These are phyloP conservation scores for Phragmatobia fuliginosa DNA, from an alignment of 2,888 invertebrate genomes.

Conservation along the genomic window DNA sequence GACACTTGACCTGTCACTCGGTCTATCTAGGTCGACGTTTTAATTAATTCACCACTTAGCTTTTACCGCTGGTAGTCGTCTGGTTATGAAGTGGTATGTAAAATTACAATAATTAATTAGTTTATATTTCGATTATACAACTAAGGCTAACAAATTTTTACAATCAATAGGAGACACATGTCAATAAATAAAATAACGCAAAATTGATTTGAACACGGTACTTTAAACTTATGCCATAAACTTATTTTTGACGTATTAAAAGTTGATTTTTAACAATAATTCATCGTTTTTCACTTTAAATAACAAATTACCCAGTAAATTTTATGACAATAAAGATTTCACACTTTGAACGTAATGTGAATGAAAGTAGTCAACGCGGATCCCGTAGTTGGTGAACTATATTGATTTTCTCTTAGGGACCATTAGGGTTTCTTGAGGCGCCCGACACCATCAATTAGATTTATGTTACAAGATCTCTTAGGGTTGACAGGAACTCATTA, in stretches of 20 bases:
- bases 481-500: background rate
- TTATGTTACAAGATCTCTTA: conserved; percentile 7
- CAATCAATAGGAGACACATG: background rate
- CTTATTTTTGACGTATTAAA: too few species aligned
- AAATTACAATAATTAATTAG: background rate
- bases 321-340: background rate
- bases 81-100: conserved; percentile 4
- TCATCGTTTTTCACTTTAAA: background rate
- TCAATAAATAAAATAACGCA: background rate
- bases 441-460: conserved; percentile 13
- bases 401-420: conserved; percentile 18
- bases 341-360: background rate
- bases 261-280: background rate
- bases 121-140: background rate
- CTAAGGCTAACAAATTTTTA: background rate
- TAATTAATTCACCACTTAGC: conserved; percentile 55
- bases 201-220: background rate
- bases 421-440: conserved; percentile 9
- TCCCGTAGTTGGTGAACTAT: conserved; percentile 7
- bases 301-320: background rate
- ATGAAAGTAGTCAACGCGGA: conserved; percentile 2
- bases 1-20: conserved; percentile 52
- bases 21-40: conserved; percentile 56
- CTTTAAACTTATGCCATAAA: too few species aligned
- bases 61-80: conserved; percentile 21